Percentiles rank a stretch among this genome's conserved stretches.
Evolutionary conservation across 2,888 invertebrate species (phyloP).

Genomic region (Apotomis turbidana): DNA sequence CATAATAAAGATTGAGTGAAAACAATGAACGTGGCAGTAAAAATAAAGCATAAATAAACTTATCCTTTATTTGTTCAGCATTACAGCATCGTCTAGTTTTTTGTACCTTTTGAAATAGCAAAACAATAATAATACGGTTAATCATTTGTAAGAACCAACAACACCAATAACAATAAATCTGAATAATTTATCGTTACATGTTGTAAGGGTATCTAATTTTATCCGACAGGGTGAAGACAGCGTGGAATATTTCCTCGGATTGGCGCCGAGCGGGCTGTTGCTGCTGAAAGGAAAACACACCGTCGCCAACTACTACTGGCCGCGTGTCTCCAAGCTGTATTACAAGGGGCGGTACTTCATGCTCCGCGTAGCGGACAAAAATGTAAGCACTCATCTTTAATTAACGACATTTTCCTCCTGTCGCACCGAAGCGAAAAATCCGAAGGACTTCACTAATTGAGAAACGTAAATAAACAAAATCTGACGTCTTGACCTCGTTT

Average conservation of each 20-base stretch:
- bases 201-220: neutral
- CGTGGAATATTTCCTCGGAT: slow-evolving; percentile 97
- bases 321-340: slow-evolving; percentile 97
- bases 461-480: slow-evolving; percentile 61
- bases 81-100: neutral
- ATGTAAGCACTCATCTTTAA: slow-evolving; percentile 85
- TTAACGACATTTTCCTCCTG: slow-evolving; percentile 34
- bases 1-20: neutral
- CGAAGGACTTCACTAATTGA: slow-evolving; percentile 31
- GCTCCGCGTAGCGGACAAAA: slow-evolving; percentile 97
- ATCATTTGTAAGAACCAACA: neutral
- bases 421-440: slow-evolving; percentile 31
- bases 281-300: slow-evolving; percentile 97
- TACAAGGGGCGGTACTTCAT: slow-evolving; percentile 98
- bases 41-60: slow-evolving; percentile 4
- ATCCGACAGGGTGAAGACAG: slow-evolving; percentile 94
- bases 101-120: neutral
- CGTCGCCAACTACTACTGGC: slow-evolving; percentile 99
- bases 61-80: neutral
- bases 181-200: neutral
- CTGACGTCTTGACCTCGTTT: slow-evolving; percentile 73
- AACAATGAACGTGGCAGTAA: slow-evolving; percentile 6
- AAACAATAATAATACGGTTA: neutral
- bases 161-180: neutral
- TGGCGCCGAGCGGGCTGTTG: slow-evolving; percentile 98